Evolutionary conservation across 1,140 invertebrate genomes (phyloP).

Genomic region (Pemphigus obesinymphae): DNA sequence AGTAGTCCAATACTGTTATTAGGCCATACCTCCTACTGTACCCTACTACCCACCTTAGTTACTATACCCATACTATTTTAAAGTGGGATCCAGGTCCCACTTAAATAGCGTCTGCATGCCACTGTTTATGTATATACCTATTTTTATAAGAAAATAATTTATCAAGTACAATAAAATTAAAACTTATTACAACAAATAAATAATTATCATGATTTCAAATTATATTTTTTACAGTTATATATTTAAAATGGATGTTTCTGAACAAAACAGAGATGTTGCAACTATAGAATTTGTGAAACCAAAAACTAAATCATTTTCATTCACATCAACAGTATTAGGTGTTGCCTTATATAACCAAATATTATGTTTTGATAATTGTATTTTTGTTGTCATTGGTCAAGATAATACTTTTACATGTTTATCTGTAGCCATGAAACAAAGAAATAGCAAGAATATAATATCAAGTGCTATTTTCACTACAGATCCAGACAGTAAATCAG

Average conservation of each 20-base stretch:
- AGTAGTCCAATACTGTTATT: no score
- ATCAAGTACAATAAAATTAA: no score
- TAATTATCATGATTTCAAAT: no score
- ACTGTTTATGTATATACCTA: no score
- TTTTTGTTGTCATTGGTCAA: slow-evolving; percentile 12
- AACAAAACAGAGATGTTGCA: background rate
- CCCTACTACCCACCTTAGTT: no score
- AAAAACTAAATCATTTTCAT: slow-evolving; percentile 16
- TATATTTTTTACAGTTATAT: background rate
- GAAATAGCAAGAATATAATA: background rate
- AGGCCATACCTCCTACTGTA: no score
- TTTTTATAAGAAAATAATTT: no score
- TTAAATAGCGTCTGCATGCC: no score
- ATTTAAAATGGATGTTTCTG: background rate
- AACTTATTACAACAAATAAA: no score
- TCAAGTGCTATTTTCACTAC: slow-evolving; percentile 23
- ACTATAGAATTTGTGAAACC: slow-evolving; percentile 11
- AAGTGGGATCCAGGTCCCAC: no score
- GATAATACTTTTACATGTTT: background rate
- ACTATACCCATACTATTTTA: no score
- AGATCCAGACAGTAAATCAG: slow-evolving; percentile 23
- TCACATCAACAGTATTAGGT: slow-evolving; percentile 10
- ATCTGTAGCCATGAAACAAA: slow-evolving; percentile 25
- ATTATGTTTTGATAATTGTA: slow-evolving; percentile 28
- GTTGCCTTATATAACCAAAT: background rate